Evolutionary conservation across 2,888 invertebrate genomes (phyloP).

Genomic region (Hedychridium roseum): DNA sequence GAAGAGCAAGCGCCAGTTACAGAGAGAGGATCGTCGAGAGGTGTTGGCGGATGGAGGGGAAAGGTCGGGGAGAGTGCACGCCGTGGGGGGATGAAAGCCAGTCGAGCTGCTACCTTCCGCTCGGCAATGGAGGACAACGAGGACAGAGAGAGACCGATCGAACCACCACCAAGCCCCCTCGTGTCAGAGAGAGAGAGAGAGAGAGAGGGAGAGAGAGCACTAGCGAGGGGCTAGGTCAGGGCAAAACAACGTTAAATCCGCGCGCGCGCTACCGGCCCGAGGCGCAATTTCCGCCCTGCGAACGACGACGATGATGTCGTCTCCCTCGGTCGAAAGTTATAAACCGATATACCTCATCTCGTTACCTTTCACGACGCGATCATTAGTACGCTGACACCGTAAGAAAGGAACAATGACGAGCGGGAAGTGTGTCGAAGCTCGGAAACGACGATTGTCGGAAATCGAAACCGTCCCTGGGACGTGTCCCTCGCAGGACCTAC

Average conservation of each 20-base stretch:
- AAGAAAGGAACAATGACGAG: neutral
- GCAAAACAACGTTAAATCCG: slow-evolving; percentile 47
- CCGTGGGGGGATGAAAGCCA: slow-evolving; percentile 34
- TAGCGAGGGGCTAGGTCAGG: slow-evolving; percentile 50
- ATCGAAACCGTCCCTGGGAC: no score
- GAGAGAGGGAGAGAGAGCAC: slow-evolving; percentile 23
- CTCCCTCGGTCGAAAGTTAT: slow-evolving; percentile 10
- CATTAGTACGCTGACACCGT: neutral
- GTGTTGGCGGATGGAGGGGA: no score
- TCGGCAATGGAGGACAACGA: slow-evolving; percentile 33
- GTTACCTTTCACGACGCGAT: no score
- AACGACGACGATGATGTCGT: slow-evolving; percentile 21
- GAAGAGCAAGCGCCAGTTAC: neutral
- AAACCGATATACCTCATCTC: slow-evolving; percentile 18
- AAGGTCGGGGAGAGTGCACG: slow-evolving; percentile 1
- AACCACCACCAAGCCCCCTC: no score
- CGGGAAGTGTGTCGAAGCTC: slow-evolving; percentile 2
- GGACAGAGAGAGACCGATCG: no score
- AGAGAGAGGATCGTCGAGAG: no score
- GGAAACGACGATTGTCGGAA: slow-evolving; percentile 8
- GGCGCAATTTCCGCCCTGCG: slow-evolving; percentile 38
- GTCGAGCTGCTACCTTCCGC: slow-evolving; percentile 41
- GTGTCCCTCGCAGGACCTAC: slow-evolving; percentile 29
- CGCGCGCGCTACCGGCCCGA: slow-evolving; percentile 38
- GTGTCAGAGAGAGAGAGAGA: slow-evolving; percentile 13